Evolutionary conservation across 2,888 invertebrate genomes (phyloP), one percentile per base, ranked within the genome.

Genomic region (Agrochola lychnidis): DNA sequence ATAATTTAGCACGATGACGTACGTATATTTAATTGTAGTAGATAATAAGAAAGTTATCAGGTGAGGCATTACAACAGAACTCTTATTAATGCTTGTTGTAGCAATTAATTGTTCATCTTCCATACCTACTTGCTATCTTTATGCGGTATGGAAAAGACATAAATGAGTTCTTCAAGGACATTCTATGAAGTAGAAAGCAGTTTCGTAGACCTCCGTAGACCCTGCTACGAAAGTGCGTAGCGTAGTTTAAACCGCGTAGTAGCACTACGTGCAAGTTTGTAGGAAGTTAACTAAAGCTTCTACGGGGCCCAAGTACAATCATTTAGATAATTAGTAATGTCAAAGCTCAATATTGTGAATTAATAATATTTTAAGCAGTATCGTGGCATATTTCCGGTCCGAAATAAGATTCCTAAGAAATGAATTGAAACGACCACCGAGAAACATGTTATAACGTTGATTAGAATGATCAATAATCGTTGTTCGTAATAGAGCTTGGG

Each of bases 201-300:
- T 19, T 42, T 73, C 73, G 73, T 73, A 73, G 45, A 57, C 45
- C 36, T 40, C 40, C 42, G 75, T 75, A 75, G 74, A 30, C 9
- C 51, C 19, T 7, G 68, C 69, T 78, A 76, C 78, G 48, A 57
- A 57, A 67, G n/a, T 57, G 12, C 6, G 36, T 6, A 30, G 42
- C 9, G 51, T 51, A 73, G 40, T 74, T 12, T 42, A 9, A n/a
- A 53, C 30, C 19, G 74, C 53, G 74, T 53, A 62, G 76, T 45
- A 16, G 59, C 14, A 40, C 57, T 73, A 73, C 30, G 19, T 42
- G 14, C 30, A 16, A 16, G 9, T 16, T 30, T 25, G 30, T 22
- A 62, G 45, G 42, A 45, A 62, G 42, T 64, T 25, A 64, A 45
- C 19, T 45, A 25, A 45, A 64, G 10, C 10, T 25, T 4, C 57